phyloP scores from a whole-genome alignment of 2,888 invertebrate genomes.

The Dryococelus australis region DNA sequence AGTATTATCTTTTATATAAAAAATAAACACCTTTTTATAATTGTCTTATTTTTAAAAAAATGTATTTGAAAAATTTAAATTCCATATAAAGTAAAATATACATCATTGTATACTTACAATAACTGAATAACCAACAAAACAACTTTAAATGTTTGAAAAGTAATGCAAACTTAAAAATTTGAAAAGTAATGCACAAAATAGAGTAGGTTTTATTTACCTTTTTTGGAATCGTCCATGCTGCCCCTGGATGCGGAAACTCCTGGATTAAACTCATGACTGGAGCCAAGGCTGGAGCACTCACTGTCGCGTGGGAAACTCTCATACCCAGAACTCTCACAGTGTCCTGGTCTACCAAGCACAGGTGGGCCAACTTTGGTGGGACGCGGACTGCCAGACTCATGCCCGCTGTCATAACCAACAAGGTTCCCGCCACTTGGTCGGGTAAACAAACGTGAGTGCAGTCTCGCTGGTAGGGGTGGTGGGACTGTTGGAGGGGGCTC shows the following conservation, averaged over 20 bases:
- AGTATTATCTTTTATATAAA: too few species aligned
- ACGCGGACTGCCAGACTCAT: slow-evolving; percentile 68
- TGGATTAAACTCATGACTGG: slow-evolving; percentile 56
- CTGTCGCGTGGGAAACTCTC: slow-evolving; percentile 90
- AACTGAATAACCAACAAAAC: too few species aligned
- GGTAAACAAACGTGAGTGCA: slow-evolving; percentile 36
- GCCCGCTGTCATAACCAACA: slow-evolving; percentile 67
- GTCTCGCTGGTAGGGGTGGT: slow-evolving; percentile 49
- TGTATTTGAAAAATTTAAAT: too few species aligned
- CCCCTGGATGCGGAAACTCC: background rate
- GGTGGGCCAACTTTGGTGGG: slow-evolving; percentile 31
- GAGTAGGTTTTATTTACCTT: background rate
- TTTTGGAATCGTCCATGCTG: slow-evolving; percentile 1
- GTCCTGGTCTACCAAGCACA: slow-evolving; percentile 4
- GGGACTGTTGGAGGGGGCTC: slow-evolving; percentile 38
- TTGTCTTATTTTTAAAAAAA: too few species aligned
- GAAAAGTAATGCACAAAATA: background rate
- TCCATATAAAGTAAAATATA: too few species aligned
- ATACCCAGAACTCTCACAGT: slow-evolving; percentile 79
- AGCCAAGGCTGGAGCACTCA: slow-evolving; percentile 87
- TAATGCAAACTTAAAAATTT: too few species aligned
- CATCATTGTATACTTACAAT: too few species aligned
- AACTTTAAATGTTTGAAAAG: too few species aligned
- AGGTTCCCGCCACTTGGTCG: background rate
- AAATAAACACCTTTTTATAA: too few species aligned